These are phyloP conservation scores for Catharus minimus DNA, from an alignment of 2,113 vertebrate species.

Conservation along the genomic window DNA sequence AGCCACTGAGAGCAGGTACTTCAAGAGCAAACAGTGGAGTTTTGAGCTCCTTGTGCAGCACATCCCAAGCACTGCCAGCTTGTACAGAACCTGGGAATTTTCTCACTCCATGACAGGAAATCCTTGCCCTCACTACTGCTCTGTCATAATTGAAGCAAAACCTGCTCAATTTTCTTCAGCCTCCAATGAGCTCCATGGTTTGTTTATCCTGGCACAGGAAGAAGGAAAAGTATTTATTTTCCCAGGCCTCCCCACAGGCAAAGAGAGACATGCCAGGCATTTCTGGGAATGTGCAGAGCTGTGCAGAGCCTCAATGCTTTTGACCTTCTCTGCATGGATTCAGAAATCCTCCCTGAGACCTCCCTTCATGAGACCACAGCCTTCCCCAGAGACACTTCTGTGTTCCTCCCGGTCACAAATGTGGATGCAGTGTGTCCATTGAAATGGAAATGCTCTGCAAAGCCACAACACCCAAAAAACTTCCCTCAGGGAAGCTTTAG, in stretches of 20 bases:
- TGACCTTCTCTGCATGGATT: neutral
- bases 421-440: neutral
- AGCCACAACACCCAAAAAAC: neutral
- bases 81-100: neutral
- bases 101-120: neutral
- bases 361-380: neutral
- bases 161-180: rapidly evolving
- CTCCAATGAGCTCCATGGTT: neutral
- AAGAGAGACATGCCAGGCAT: neutral
- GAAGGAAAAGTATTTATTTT: neutral
- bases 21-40: neutral
- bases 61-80: rapidly evolving
- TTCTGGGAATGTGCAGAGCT: neutral
- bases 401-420: neutral
- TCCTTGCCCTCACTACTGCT: neutral
- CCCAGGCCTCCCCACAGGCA: neutral
- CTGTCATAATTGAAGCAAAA: neutral
- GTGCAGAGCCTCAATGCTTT: neutral
- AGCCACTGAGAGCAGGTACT: neutral
- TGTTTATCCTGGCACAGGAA: neutral
- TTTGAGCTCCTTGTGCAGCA: neutral
- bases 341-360: neutral
- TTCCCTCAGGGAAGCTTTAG: neutral
- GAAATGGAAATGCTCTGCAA: constrained; percentile 3
- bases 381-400: neutral